Evolutionary conservation across 2,113 vertebrate species (phyloP), one percentile per base, ranked within the genome.

Genomic region (Myxocyprinus asiaticus): DNA sequence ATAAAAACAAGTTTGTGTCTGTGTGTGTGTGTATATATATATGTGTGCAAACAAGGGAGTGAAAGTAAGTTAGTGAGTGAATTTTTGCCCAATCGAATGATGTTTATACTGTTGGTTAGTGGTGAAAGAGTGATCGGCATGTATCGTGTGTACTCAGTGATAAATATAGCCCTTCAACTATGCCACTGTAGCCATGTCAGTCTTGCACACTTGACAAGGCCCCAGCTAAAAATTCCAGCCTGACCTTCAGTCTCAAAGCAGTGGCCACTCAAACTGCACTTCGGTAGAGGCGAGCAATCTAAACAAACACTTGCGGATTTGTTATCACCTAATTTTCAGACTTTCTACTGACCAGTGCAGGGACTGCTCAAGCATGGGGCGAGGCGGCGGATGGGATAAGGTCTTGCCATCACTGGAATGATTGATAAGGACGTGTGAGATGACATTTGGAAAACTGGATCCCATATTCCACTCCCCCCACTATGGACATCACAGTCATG

Each of bases 151-250:
- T 94, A 92, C 94, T 90, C 88, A 78, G 66, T 92, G 96, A 92
- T 97, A 98, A 98, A 98, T 97, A 97, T 98, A 99, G 95, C 92
- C 86, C 3, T 83, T 88, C 91, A 89, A 71, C 87, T 91, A 91
- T 92, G 93, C 92, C 91, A 91, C 92, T 91, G 88, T 73, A 88
- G 91, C 83, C 83, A 88, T 94, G 93, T 91, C 91, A 91, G 94
- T 91, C 89, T 91, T 92, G 93, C 92, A 93, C 91, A 92, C 93
- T 90, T 88, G 88, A 91, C 90, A 88, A 91, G 90, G 92, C 87
- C 87, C 87, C 88, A 89, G 95, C 95, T 98, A 97, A 97, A 98
- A 96, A 97, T 97, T 94, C 93, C 91, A 73, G 67, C 82, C 86
- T 93, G 93, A 94, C 92, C 92, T 94, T 94, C 92, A 93, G 91